These are phyloP conservation scores for Parus major DNA, from an alignment of 2,113 vertebrate species.

Conservation along the genomic window DNA sequence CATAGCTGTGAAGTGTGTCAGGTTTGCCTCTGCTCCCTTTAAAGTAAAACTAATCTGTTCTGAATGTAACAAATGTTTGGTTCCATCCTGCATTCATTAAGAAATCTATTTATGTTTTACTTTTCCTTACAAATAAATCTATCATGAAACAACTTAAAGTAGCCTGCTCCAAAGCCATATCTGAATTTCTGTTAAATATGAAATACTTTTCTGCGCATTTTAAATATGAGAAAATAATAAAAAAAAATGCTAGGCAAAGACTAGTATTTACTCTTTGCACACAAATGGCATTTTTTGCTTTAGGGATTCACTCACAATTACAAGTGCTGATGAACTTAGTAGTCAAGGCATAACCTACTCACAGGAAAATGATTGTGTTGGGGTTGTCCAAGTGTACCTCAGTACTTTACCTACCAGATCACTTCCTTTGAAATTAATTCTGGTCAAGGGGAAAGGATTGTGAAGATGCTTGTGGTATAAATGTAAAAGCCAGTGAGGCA, in stretches of 20 bases:
- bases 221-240: background rate
- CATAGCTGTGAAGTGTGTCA: background rate
- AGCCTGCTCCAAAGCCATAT: background rate
- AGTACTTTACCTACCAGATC: background rate
- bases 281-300: background rate
- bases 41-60: background rate
- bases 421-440: background rate
- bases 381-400: background rate
- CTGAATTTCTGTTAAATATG: background rate
- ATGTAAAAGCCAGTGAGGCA: background rate
- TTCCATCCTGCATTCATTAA: background rate
- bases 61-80: background rate
- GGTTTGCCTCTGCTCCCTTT: background rate
- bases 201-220: background rate
- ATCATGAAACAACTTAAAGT: background rate
- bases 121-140: background rate
- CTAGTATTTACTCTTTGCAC: background rate
- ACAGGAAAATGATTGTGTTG: background rate
- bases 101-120: background rate
- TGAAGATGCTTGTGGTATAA: background rate
- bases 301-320: background rate
- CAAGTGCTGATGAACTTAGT: background rate
- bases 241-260: background rate
- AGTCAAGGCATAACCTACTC: background rate
- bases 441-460: background rate